A percentile compares a stretch with the other conserved stretches of the same genome.
These are phyloP conservation scores for Netta rufina DNA, from an alignment of 2,797 vertebrate species.

Conservation along the genomic window DNA sequence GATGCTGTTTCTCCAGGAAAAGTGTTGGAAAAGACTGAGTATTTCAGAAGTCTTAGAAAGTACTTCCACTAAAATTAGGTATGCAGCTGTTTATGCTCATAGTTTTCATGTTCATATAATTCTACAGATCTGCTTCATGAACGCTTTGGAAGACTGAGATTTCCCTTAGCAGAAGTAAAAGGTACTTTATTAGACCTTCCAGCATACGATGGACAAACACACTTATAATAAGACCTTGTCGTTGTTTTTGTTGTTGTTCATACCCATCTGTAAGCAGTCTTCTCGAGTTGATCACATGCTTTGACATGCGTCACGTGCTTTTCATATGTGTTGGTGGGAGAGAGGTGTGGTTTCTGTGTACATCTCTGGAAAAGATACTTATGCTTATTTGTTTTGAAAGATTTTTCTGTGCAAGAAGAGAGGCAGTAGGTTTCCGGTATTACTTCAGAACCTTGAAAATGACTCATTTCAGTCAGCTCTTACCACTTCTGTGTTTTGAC, in stretches of 20 bases:
- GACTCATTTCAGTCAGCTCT: background rate
- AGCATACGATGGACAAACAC: background rate
- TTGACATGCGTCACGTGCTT: background rate
- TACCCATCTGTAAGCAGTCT: background rate
- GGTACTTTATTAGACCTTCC: background rate
- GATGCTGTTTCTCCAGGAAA: slow-evolving; percentile 75
- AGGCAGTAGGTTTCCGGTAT: fast-evolving
- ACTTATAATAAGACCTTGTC: background rate
- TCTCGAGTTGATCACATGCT: background rate
- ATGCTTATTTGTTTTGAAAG: background rate
- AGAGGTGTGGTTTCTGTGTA: background rate
- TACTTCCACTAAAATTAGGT: background rate
- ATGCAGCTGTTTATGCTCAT: background rate
- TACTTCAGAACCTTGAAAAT: background rate
- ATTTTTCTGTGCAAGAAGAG: background rate
- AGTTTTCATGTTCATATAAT: background rate
- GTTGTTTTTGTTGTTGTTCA: background rate
- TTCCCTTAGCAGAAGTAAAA: background rate
- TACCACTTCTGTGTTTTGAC: background rate
- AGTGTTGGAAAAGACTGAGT: background rate
- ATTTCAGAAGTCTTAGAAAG: background rate
- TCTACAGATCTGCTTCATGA: background rate
- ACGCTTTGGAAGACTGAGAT: background rate
- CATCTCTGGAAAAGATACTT: background rate
- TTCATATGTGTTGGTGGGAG: background rate